Evolutionary conservation across 2,113 vertebrate species (phyloP), one percentile per base, ranked within the genome.

Genomic region (Delphinapterus leucas): DNA sequence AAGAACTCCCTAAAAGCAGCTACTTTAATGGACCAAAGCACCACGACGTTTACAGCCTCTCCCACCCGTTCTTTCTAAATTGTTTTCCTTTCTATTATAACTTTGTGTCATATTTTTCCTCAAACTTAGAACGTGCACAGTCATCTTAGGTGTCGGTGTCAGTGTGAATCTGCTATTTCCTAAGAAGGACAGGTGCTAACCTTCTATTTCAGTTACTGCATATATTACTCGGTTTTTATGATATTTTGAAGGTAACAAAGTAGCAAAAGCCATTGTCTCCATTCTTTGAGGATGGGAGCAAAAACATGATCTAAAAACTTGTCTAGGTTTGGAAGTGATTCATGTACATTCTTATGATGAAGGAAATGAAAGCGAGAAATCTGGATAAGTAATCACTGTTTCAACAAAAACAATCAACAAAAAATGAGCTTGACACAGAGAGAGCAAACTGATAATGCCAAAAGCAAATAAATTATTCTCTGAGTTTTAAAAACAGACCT

Each of bases 341-440:
- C 97, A 98, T 98, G 96, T 96, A 94, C 55, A 96, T 97, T 70
- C 93, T 95, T 93, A 97, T 97, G 97, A 96, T 96, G 93, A 98
- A 98, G 91, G 97, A 98, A 99, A 98, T 98, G 96, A 98, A 98
- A 98, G 98, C 85, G 44, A 97, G 98, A 98, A 98, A 98, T 98
- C 95, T 97, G 96, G 90, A 41, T 97, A 98, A 98, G 82, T 98
- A 97, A 98, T 95, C 82, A 96, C 97, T 97, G 91, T 96, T 98
- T 94, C 95, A 96, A 95, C 96, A 97, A 96, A 98, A 97, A 97
- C 82, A 97, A 96, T 98, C 95, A 96, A 85, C 96, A 92, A 97
- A 98, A 97, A 97, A 95, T 91, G 96, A 93, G 65, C 92, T 90
- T 90, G 80, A 97, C 98, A 98, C 55, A 21, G 94, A 76, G 79